Conservation (phyloP, 2,113 vertebrate genomes). For the Hymenochirus boettgeri region DNA sequence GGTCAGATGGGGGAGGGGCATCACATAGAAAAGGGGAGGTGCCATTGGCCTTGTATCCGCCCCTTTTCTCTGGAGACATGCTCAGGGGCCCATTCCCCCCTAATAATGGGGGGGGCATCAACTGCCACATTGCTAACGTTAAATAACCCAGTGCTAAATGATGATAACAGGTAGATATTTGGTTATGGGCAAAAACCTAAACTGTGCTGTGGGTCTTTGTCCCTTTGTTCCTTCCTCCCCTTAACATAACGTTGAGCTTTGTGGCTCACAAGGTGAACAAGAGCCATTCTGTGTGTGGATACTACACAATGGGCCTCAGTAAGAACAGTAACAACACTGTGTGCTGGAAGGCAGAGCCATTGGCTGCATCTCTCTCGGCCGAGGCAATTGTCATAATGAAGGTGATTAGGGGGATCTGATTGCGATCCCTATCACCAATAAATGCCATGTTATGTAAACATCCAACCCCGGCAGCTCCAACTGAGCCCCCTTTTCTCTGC, state of each 20-base stretch:
- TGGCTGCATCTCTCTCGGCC: conserved; percentile 24
- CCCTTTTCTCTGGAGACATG: too few species aligned
- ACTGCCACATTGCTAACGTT: too few species aligned
- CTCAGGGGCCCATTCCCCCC: too few species aligned
- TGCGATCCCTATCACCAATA: conserved; percentile 35
- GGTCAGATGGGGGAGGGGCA: too few species aligned
- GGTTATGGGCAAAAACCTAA: too few species aligned
- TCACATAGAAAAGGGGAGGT: too few species aligned
- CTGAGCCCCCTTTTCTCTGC: conserved; percentile 28
- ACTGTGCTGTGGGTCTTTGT: too few species aligned
- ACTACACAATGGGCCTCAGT: conserved; percentile 31
- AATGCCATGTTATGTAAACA: conserved; percentile 43
- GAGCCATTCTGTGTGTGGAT: conserved; percentile 37
- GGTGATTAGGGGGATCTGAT: conserved; percentile 40
- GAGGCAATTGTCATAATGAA: conserved; percentile 42
- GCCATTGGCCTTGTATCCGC: too few species aligned
- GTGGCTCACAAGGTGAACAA: conserved; percentile 15
- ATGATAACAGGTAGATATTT: too few species aligned
- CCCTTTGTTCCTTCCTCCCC: too few species aligned
- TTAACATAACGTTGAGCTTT: conserved; percentile 4
- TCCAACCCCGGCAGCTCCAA: conserved; percentile 16
- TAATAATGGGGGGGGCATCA: too few species aligned
- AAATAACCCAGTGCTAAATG: too few species aligned
- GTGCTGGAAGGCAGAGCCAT: conserved; percentile 20
- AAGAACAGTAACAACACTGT: conserved; percentile 34